These are phyloP conservation scores for Esox lucius DNA, from an alignment of 2,797 vertebrate genomes.

Conservation along the genomic window DNA sequence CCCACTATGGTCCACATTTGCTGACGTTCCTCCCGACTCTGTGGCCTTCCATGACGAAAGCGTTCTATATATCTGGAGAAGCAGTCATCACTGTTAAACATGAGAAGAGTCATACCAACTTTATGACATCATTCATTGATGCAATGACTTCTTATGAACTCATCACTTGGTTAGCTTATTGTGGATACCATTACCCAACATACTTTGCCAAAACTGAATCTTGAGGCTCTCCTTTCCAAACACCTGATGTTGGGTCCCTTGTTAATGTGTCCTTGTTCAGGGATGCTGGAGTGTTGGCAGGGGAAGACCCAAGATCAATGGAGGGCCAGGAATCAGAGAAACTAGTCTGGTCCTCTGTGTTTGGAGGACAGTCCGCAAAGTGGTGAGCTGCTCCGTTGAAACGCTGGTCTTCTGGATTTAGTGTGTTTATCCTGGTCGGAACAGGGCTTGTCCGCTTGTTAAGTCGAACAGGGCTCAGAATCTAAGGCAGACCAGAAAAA, in stretches of 20 bases:
- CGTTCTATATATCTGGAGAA: conserved; percentile 80
- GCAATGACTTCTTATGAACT: neutral
- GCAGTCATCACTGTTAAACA: neutral
- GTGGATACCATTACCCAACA: neutral
- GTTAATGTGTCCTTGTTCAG: neutral
- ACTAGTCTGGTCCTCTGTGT: conserved; percentile 46
- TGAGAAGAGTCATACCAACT: neutral
- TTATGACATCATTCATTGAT: neutral
- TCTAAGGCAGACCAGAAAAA: conserved; percentile 53
- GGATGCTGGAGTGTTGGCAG: conserved; percentile 8
- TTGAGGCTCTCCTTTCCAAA: conserved; percentile 34
- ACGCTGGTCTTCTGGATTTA: conserved; percentile 34
- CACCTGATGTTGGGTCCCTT: neutral
- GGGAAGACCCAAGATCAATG: conserved; percentile 59
- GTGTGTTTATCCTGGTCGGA: conserved; percentile 16
- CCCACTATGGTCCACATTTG: conserved; percentile 31
- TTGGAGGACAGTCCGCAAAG: conserved; percentile 16
- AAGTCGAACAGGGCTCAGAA: conserved; percentile 60
- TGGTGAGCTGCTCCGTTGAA: conserved; percentile 29
- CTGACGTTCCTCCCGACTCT: conserved; percentile 78
- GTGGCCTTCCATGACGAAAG: conserved; percentile 82
- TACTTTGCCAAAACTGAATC: conserved; percentile 74
- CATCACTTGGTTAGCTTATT: neutral
- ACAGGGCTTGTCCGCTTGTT: conserved; percentile 29
- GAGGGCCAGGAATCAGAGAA: conserved; percentile 80